Evolutionary conservation across 1,140 invertebrate species (phyloP).

Genomic region (Caenorhabditis tropicalis): DNA sequence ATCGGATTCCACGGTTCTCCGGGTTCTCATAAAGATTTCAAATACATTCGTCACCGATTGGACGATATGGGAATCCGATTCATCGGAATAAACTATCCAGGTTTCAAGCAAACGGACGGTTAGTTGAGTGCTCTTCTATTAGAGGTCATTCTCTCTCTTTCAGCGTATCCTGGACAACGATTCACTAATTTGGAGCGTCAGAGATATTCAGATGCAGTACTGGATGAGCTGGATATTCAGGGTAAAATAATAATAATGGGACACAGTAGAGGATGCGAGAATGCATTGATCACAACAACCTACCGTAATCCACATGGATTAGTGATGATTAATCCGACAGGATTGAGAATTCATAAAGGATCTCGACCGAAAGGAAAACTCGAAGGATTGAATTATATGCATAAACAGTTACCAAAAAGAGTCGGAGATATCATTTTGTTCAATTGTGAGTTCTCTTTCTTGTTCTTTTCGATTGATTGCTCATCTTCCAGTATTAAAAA

Average conservation of each 20-base stretch:
- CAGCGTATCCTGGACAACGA: conserved; percentile 15
- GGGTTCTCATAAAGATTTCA: conserved; percentile 59
- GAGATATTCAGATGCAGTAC: conserved; percentile 7
- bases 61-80: conserved; percentile 50
- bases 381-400: neutral
- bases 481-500: conserved; percentile 55
- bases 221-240: neutral
- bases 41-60: conserved; percentile 51
- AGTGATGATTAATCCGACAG: conserved; percentile 51
- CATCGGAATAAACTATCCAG: conserved; percentile 55
- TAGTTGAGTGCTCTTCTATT: neutral
- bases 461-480: neutral
- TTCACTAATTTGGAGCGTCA: conserved; percentile 27
- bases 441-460: neutral
- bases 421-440: neutral
- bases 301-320: conserved; percentile 35
- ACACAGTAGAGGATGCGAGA: conserved; percentile 54
- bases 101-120: conserved; percentile 48
- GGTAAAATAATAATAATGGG: neutral
- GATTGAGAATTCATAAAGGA: conserved; percentile 50
- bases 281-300: conserved; percentile 44
- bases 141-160: neutral
- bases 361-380: conserved; percentile 19
- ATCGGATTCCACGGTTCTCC: conserved; percentile 53
- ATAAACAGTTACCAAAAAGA: neutral